Conservation (phyloP, 2,888 invertebrate genomes). For the Geotrupes spiniger region DNA sequence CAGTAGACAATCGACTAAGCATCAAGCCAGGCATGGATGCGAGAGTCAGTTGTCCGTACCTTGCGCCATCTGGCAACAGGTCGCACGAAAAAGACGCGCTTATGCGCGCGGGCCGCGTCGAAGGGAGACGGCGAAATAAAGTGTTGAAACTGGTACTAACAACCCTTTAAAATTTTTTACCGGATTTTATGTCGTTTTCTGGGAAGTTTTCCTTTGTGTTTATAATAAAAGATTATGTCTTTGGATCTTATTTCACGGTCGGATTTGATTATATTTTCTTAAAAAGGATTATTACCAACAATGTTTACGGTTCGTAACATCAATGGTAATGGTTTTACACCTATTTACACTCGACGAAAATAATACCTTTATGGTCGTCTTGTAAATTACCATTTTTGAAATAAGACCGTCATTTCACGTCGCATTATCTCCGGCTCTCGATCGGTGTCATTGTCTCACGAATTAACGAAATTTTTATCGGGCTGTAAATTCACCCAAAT, state of each 20-base stretch:
- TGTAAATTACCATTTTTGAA: conserved; percentile 4
- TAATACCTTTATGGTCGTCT: background rate
- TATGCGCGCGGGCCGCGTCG: conserved; percentile 1
- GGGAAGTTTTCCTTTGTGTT: conserved; percentile 19
- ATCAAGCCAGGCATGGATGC: conserved; percentile 40
- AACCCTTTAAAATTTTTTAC: conserved; percentile 28
- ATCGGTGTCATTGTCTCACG: too few species aligned
- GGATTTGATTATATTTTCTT: conserved; percentile 8
- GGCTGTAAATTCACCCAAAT: too few species aligned
- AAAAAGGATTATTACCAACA: background rate
- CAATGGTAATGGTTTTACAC: conserved; percentile 6
- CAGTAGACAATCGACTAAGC: conserved; percentile 54
- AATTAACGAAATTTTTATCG: too few species aligned
- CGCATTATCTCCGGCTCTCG: too few species aligned
- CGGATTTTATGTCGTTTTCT: conserved; percentile 24
- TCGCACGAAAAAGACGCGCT: conserved; percentile 29
- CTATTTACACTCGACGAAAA: conserved; percentile 1
- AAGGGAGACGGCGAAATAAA: conserved; percentile 23
- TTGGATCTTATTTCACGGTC: conserved; percentile 10
- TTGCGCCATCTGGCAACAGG: conserved; percentile 46
- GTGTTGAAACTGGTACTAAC: conserved; percentile 32
- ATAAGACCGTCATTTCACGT: background rate
- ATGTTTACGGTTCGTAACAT: background rate
- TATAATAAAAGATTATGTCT: conserved; percentile 18
- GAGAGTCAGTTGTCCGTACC: conserved; percentile 43